Evolutionary conservation across 1,140 invertebrate genomes (phyloP).

Genomic region (Notospermus geniculatus): DNA sequence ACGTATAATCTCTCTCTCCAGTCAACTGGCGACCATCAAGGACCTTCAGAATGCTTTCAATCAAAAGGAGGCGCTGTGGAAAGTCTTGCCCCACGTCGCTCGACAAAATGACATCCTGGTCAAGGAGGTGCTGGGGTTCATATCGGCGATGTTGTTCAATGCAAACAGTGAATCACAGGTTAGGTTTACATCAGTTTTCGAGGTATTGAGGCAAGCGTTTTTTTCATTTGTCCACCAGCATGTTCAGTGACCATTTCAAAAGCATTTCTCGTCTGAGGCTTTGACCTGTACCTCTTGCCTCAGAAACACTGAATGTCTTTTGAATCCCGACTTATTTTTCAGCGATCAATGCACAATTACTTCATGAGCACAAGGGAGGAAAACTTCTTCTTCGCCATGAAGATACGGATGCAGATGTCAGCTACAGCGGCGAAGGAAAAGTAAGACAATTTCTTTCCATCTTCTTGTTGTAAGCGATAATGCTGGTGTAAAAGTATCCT

Average conservation of each 20-base stretch:
- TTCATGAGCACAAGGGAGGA: constrained; percentile 54
- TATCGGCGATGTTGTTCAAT: constrained; percentile 54
- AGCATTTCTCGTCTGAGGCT: too few relatives aligned
- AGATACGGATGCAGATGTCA: constrained; percentile 51
- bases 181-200: too few relatives aligned
- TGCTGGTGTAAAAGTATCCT: too few relatives aligned
- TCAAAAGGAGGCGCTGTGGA: constrained; percentile 41
- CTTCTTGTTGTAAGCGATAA: too few relatives aligned
- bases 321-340: constrained; percentile 20
- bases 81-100: constrained; percentile 50
- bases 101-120: constrained; percentile 47
- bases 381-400: constrained; percentile 54
- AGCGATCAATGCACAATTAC: constrained; percentile 52
- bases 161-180: constrained; percentile 55
- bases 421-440: constrained; percentile 53
- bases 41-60: constrained; percentile 52
- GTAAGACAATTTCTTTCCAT: constrained; percentile 27
- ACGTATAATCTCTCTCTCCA: not conserved
- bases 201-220: too few relatives aligned
- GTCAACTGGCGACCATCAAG: constrained; percentile 32
- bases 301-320: too few relatives aligned
- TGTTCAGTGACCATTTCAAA: too few relatives aligned
- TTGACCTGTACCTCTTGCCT: too few relatives aligned
- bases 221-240: too few relatives aligned
- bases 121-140: constrained; percentile 49